Conservation (phyloP, 2,797 vertebrate genomes). For the Schizothorax lantsangensis region DNA sequence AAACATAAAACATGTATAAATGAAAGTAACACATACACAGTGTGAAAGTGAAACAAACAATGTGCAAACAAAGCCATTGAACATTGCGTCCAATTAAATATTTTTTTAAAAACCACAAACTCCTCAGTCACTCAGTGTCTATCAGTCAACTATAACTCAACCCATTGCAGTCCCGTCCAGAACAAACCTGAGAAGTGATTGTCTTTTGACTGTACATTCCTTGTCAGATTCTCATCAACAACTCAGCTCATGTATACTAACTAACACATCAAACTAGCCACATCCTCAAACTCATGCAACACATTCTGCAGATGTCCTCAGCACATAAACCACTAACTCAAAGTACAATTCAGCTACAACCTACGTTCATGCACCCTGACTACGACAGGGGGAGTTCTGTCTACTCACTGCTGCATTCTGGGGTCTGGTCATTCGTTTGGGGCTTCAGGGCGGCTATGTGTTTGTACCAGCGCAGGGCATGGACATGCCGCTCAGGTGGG, state of each 20-base stretch:
- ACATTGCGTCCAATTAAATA: not conserved
- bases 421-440: slow-evolving; percentile 65
- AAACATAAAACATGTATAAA: not conserved
- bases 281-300: not conserved
- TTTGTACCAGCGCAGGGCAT: slow-evolving; percentile 95
- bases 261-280: not conserved
- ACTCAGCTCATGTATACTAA: not conserved
- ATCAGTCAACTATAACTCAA: not conserved
- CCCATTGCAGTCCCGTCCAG: not conserved
- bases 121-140: not conserved
- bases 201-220: not conserved
- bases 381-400: slow-evolving; percentile 23
- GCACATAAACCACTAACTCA: not conserved
- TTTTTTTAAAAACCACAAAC: not conserved
- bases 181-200: not conserved
- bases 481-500: slow-evolving; percentile 83
- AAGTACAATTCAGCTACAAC: not conserved
- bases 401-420: slow-evolving; percentile 75
- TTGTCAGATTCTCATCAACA: not conserved
- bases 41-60: slow-evolving; percentile 6
- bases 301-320: not conserved
- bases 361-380: slow-evolving; percentile 47
- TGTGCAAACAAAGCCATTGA: not conserved
- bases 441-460: slow-evolving; percentile 90
- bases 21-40: not conserved